phyloP scores from a whole-genome alignment of 2,888 invertebrate genomes.

The Dorcus parallelipipedus region DNA sequence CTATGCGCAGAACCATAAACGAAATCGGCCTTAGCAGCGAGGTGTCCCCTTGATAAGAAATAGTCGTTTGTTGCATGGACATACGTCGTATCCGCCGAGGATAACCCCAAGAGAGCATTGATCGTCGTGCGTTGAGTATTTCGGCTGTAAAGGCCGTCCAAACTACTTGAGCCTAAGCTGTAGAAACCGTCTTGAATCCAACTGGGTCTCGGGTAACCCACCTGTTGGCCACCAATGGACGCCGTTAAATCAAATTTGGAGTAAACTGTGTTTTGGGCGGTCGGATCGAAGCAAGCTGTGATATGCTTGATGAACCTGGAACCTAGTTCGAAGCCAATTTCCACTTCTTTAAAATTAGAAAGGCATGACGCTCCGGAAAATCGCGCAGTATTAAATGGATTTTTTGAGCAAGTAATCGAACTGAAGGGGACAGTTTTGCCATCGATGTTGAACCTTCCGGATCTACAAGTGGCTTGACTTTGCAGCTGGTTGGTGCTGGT shows the following conservation, averaged over 20 bases:
- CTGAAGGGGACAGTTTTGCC: conserved; percentile 38
- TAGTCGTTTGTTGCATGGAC: conserved; percentile 45
- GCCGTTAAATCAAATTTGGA: conserved; percentile 52
- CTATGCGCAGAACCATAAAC: conserved; percentile 59
- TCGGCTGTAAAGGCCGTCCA: conserved; percentile 33
- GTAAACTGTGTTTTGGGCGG: conserved; percentile 52
- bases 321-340: conserved; percentile 53
- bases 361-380: conserved; percentile 48
- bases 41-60: conserved; percentile 59
- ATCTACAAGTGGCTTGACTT: conserved; percentile 18
- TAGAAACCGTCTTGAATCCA: conserved; percentile 52
- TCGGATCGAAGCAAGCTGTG: conserved; percentile 55
- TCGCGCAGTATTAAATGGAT: conserved; percentile 46
- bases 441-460: conserved; percentile 20
- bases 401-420: conserved; percentile 24
- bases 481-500: background rate
- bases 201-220: conserved; percentile 49
- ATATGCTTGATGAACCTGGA: conserved; percentile 50
- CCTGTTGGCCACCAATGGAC: conserved; percentile 51
- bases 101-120: conserved; percentile 36
- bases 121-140: conserved; percentile 34
- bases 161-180: conserved; percentile 36
- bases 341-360: conserved; percentile 39
- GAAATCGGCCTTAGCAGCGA: conserved; percentile 61
- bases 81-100: conserved; percentile 42